Percentiles rank a stretch among this genome's conserved stretches.
phyloP scores from a whole-genome alignment of 2,888 invertebrate species.

The Stenurella melanura region DNA sequence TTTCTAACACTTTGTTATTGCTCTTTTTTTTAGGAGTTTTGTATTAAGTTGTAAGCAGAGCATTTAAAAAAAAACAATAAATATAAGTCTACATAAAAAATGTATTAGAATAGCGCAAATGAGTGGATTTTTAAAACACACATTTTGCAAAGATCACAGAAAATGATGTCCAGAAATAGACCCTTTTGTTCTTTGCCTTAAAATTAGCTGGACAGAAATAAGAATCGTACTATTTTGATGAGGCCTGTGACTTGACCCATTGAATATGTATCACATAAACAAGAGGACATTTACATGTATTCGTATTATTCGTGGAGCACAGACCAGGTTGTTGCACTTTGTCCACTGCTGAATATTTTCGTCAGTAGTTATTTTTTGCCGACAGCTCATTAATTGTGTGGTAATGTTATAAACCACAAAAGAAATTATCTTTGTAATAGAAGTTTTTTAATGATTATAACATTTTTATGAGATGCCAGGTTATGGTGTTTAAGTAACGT shows the following conservation, averaged over 20 bases:
- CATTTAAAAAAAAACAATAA: no score
- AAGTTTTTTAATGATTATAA: neutral
- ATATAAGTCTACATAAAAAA: no score
- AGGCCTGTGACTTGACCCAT: neutral
- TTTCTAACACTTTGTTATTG: no score
- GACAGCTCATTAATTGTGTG: constrained; percentile 11
- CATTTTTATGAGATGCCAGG: neutral
- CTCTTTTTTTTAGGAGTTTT: no score
- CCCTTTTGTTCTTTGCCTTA: constrained; percentile 13
- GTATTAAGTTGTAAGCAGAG: no score
- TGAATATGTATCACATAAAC: constrained; percentile 25
- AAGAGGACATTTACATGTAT: neutral
- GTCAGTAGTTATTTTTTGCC: neutral
- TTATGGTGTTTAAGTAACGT: neutral
- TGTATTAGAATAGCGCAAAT: neutral
- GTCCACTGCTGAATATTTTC: constrained; percentile 1
- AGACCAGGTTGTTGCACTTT: constrained; percentile 11
- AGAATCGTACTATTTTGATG: neutral
- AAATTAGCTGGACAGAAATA: constrained; percentile 25
- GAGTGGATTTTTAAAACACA: neutral
- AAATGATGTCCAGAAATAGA: neutral
- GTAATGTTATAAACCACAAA: constrained; percentile 17
- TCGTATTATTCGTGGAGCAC: neutral
- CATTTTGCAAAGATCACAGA: constrained; percentile 6
- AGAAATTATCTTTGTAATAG: neutral